phyloP scores from a whole-genome alignment of 2,797 vertebrate genomes.

The Lepidocolaptes lacrymiger region DNA sequence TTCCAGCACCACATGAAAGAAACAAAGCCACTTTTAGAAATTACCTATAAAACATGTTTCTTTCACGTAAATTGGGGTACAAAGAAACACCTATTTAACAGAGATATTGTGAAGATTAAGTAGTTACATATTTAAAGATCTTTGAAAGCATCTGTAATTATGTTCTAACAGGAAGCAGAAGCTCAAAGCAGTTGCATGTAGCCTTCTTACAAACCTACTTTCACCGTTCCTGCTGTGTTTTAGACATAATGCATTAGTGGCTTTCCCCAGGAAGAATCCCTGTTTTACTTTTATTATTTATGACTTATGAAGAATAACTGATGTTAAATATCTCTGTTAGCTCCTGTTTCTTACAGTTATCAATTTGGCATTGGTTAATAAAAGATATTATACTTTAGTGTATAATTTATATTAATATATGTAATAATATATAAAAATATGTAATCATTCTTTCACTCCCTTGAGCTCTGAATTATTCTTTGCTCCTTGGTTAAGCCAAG shows the following conservation, averaged over 20 bases:
- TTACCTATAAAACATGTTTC: neutral
- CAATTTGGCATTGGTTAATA: slow-evolving; percentile 1
- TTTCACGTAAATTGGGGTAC: neutral
- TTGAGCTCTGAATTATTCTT: neutral
- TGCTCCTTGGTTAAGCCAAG: neutral
- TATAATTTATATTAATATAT: neutral
- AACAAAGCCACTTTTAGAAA: neutral
- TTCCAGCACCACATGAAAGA: slow-evolving; percentile 6
- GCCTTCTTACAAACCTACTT: neutral
- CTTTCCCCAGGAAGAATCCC: neutral
- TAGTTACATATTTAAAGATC: slow-evolving; percentile 35
- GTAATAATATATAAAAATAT: neutral
- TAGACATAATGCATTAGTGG: neutral
- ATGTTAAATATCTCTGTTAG: neutral
- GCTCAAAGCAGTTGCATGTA: neutral
- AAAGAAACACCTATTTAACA: neutral
- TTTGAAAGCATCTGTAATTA: slow-evolving; percentile 31
- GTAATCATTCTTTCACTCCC: neutral
- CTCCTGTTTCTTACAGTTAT: neutral
- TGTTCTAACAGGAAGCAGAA: neutral
- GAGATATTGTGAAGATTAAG: neutral
- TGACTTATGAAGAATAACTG: neutral
- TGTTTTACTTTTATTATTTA: neutral
- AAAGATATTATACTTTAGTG: neutral
- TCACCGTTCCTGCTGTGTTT: neutral